A percentile compares a stretch with the other conserved stretches of the same genome.
phyloP scores from a whole-genome alignment of 2,797 vertebrate species.

The Hemibagrus guttatus region DNA sequence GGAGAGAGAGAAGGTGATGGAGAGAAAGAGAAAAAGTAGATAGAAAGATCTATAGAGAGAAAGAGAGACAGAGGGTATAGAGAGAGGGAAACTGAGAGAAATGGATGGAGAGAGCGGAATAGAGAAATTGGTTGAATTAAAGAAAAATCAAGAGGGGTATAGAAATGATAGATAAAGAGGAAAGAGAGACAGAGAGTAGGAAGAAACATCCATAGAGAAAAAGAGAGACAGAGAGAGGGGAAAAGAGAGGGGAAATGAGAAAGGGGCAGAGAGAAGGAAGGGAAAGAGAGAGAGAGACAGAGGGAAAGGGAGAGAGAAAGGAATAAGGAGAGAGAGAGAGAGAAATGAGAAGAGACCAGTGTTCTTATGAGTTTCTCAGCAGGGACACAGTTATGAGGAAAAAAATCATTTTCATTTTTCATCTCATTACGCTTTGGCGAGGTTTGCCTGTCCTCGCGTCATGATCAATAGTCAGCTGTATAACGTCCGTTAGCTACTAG shows the following conservation, averaged over 20 bases:
- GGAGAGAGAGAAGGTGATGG: conserved; percentile 20
- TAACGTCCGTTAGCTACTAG: conserved; percentile 59
- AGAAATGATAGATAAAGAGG: not conserved
- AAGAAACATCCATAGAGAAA: no score
- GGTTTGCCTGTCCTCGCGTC: conserved; percentile 58
- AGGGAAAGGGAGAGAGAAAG: not conserved
- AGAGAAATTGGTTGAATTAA: not conserved
- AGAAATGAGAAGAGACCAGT: conserved; percentile 38
- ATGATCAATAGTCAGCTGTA: conserved; percentile 70
- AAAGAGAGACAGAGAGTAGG: no score
- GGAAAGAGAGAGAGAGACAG: no score
- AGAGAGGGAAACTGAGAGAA: not conserved
- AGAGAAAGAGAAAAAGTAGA: not conserved
- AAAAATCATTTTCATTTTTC: conserved; percentile 60
- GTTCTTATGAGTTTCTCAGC: conserved; percentile 57
- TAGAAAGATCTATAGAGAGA: conserved; percentile 19
- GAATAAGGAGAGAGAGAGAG: conserved; percentile 36
- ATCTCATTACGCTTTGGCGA: conserved; percentile 60
- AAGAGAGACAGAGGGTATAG: conserved; percentile 11
- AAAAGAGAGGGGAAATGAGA: not conserved
- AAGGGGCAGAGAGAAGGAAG: not conserved
- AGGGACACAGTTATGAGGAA: conserved; percentile 58
- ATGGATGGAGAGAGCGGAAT: not conserved
- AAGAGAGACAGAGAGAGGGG: not conserved
- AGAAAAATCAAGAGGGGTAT: not conserved